Evolutionary conservation across 1,140 invertebrate genomes (phyloP), one percentile per base, ranked within the genome.

Genomic region (Cardiocondyla obscurior): DNA sequence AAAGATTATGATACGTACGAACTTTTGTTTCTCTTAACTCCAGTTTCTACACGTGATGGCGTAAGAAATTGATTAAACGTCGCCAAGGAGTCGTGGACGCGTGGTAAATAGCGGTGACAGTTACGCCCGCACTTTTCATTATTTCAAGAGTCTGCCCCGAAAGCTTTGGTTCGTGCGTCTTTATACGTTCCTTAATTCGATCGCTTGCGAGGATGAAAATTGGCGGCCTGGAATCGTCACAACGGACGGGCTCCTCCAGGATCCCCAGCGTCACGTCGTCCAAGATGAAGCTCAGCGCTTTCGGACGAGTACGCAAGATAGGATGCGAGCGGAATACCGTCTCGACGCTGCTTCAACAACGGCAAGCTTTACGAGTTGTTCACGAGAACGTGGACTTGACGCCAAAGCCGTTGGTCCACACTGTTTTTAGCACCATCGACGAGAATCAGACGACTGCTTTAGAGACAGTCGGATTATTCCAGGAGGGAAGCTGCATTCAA

Each of bases 361-460:
- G 90, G 5, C 84, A 88, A 0, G 33, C 22, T 0, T 12, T 90
- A 7, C 86, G 83, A 0, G 8, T 91, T 0, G 62, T 67, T 12
- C 60, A 82, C 2, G 55, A 90, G 2, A 53, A 83, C 0, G 16
- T 83, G 0, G 90, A 91, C 7, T 76, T 91, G 0, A 91, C 90
- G 7, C 88, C 88, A 1, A 89, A 87, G 19, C 76, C 83, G 28
- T 51, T 91, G 0, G 46, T 60, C 0, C 88, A 91, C 30, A 42
- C 82, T 0, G n/a, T n/a, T 0, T 91, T 76, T 14, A 51, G 33
- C 12, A 10, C 25, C 6, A 49, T 91, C 7, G 81, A 89, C 0
- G 86, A 91, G 6, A 73, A 69, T 0, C 88, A 86, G 1, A 44
- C 74, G 28, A 91, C 88, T 0, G 88, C 89, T 3, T 88, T 91